Base-by-base conservation (phyloP, 2,888 invertebrate species). In the Parnassius mnemosyne region DNA sequence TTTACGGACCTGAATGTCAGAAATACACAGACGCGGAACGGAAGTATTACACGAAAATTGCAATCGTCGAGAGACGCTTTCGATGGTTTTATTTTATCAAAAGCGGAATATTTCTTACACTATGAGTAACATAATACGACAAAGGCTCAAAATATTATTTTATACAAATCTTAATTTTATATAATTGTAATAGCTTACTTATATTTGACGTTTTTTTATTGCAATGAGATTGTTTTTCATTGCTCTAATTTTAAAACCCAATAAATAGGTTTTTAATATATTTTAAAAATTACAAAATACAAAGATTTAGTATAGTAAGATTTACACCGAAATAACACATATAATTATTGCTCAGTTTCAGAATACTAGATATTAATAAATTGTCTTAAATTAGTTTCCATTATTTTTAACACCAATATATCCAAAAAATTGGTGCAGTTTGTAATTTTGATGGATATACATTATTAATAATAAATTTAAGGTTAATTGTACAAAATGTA, bases 401-500 rank as follows among this genome's bases (percentile, higher is more conserved):
- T 7, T 13, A 49, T 13, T 49, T 13, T 7, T 1, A 49, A 49
- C 49, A 13, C 13, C 49, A 13, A 46, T 3, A n/a, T n/a, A 7
- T 11, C 5, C n/a, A 46, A 49, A 16, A 13, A 49, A 13, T 46
- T 12, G 12, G 13, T 49, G 25, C 51, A 51, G 34, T 16, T 51
- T 51, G 13, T 11, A 58, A n/a, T 9, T 57, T 25, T 52, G 9
- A 16, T 16, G 3, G 12, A 16, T 46, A 12, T 52, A 53, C 16
- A 59, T 59, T 47, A 46, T 34, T 46, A 53, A 34, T 49, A 52
- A 53, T 41, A 5, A 43, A 13, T 20, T 47, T 53, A 46, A 46
- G 3, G 53, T 3, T 57, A 60, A 53, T 49, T 54, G 60, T 60
- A 60, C 53, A 60, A 16, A 20, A 54, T 20, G 43, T 60, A 60